phyloP scores from a whole-genome alignment of 2,113 vertebrate species.

The Xenotilapia longispinis region DNA sequence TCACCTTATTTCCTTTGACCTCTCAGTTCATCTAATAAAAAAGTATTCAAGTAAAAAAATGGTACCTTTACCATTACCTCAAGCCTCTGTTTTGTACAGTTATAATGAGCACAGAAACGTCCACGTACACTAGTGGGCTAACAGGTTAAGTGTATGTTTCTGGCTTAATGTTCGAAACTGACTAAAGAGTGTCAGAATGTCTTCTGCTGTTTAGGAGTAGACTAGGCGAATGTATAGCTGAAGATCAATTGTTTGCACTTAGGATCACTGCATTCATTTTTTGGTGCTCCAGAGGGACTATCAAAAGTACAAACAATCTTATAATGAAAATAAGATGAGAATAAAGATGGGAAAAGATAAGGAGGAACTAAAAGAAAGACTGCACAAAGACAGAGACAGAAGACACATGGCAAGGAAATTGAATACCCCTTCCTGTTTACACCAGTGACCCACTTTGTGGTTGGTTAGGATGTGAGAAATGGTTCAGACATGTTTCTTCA shows the following conservation, averaged over 20 bases:
- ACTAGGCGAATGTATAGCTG: neutral
- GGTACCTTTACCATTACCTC: neutral
- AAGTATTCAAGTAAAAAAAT: neutral
- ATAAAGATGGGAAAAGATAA: neutral
- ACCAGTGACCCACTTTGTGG: neutral
- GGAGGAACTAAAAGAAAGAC: slow-evolving; percentile 4
- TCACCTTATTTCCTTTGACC: neutral
- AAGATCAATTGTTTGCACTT: neutral
- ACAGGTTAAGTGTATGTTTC: neutral
- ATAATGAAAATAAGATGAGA: neutral
- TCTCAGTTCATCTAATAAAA: neutral
- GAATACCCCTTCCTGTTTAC: slow-evolving; percentile 9
- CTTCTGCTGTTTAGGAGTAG: neutral
- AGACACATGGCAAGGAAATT: neutral
- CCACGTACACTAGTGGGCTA: neutral
- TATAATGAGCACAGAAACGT: neutral
- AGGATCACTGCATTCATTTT: neutral
- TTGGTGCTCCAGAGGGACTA: neutral
- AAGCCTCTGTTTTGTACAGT: neutral
- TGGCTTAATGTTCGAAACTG: neutral
- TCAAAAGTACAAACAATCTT: neutral
- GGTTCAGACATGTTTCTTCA: neutral
- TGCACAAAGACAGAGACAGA: neutral
- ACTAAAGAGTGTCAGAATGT: neutral
- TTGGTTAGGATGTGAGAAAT: neutral